phyloP scores from a whole-genome alignment of 2,797 vertebrate species.

The Crypturellus tataupa region DNA sequence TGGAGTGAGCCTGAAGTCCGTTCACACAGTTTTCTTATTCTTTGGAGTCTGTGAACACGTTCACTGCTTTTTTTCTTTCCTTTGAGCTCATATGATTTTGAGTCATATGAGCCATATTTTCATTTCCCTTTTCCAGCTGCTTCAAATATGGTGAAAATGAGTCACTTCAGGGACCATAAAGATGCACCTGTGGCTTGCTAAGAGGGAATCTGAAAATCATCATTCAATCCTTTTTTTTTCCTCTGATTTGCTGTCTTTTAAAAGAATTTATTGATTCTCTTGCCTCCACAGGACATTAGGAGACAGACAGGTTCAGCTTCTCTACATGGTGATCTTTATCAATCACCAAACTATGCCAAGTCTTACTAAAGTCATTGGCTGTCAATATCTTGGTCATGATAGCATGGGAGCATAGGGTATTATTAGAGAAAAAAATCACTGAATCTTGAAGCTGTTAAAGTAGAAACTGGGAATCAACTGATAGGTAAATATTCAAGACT shows the following conservation, averaged over 20 bases:
- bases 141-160: background rate
- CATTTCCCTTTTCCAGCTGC: conserved; percentile 27
- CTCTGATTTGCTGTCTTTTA: background rate
- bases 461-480: background rate
- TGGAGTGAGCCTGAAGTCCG: background rate
- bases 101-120: background rate
- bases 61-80: background rate
- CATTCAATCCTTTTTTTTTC: background rate
- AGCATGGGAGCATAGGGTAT: background rate
- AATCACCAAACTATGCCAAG: background rate
- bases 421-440: background rate
- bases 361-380: background rate
- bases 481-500: background rate
- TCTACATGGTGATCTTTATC: background rate
- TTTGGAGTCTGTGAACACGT: background rate
- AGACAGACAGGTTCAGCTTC: background rate
- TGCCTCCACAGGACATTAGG: background rate
- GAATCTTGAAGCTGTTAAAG: background rate
- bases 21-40: background rate
- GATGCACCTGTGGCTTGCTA: background rate
- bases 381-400: background rate
- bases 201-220: background rate
- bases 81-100: background rate
- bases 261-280: background rate
- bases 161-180: background rate